These are phyloP conservation scores for Tryphoninae sp. DNA, from an alignment of 2,888 invertebrate genomes.

Conservation along the genomic window DNA sequence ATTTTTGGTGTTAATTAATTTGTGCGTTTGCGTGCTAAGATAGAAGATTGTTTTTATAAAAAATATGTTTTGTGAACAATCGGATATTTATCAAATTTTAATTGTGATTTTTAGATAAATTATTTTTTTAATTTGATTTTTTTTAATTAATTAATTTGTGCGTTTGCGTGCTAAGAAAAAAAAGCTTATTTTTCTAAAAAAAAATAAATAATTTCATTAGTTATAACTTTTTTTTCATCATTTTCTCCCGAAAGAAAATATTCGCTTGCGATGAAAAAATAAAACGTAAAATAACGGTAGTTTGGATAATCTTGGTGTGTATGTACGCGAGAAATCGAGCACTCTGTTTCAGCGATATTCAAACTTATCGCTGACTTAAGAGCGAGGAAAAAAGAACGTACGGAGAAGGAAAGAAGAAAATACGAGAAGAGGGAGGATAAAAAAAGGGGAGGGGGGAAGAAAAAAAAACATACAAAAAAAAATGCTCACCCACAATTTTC, in stretches of 20 bases:
- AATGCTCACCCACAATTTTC: conserved; percentile 48
- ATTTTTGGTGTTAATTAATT: too few species aligned
- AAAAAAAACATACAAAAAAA: conserved; percentile 26
- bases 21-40: background rate
- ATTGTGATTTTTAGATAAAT: too few species aligned
- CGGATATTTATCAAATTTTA: too few species aligned
- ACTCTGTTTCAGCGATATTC: conserved; percentile 18
- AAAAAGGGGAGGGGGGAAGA: conserved; percentile 15
- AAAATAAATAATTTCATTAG: too few species aligned
- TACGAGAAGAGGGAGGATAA: conserved; percentile 14
- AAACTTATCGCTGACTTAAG: conserved; percentile 35
- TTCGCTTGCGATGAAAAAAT: background rate
- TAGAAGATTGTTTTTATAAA: background rate
- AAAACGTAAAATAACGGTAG: background rate
- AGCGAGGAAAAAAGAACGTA: conserved; percentile 13
- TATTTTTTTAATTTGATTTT: too few species aligned
- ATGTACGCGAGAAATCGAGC: background rate
- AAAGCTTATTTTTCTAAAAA: too few species aligned
- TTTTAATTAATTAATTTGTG: too few species aligned
- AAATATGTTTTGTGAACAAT: too few species aligned
- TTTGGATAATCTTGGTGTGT: background rate
- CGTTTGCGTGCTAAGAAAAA: too few species aligned
- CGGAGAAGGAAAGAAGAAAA: conserved; percentile 17
- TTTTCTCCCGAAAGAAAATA: background rate
- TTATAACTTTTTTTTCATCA: background rate